Conservation (phyloP, 1,140 invertebrate species). For the Semibalanus balanoides region DNA sequence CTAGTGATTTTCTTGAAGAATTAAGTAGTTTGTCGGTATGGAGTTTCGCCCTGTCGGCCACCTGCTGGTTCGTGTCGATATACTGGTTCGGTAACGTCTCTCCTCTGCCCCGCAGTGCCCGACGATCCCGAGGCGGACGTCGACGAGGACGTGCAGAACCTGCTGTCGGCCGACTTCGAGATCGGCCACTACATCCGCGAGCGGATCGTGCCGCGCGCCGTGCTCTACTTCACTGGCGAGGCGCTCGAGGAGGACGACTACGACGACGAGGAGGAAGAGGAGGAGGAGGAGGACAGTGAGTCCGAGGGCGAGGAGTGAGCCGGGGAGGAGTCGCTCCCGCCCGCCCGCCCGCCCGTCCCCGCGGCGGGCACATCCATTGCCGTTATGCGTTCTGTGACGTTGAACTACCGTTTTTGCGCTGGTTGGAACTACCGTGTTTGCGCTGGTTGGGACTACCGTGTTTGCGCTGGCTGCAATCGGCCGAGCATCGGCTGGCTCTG, state of each 20-base stretch:
- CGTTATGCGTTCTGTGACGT: background rate
- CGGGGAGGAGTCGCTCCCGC: background rate
- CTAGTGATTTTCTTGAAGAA: too few relatives aligned
- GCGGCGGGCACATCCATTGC: background rate
- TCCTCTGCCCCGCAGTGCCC: conserved; percentile 14
- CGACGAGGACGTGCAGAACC: conserved; percentile 54
- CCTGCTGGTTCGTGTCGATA: too few relatives aligned
- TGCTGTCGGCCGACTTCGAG: conserved; percentile 86
- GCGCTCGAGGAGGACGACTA: conserved; percentile 23
- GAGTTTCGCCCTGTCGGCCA: too few relatives aligned
- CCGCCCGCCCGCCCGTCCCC: background rate
- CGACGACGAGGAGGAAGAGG: conserved; percentile 22
- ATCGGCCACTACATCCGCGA: conserved; percentile 96
- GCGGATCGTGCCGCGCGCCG: conserved; percentile 77
- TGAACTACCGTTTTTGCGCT: background rate
- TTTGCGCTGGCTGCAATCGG: background rate
- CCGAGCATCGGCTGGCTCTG: too few relatives aligned
- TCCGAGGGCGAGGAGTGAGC: background rate
- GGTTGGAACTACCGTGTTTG: background rate
- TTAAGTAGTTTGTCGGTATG: too few relatives aligned
- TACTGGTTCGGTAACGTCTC: too few relatives aligned
- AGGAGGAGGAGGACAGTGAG: conserved; percentile 12
- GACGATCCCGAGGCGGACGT: conserved; percentile 41
- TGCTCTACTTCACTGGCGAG: conserved; percentile 75
- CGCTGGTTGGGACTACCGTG: background rate